phyloP scores from a whole-genome alignment of 2,888 invertebrate genomes.

The Gryllus longicercus region DNA sequence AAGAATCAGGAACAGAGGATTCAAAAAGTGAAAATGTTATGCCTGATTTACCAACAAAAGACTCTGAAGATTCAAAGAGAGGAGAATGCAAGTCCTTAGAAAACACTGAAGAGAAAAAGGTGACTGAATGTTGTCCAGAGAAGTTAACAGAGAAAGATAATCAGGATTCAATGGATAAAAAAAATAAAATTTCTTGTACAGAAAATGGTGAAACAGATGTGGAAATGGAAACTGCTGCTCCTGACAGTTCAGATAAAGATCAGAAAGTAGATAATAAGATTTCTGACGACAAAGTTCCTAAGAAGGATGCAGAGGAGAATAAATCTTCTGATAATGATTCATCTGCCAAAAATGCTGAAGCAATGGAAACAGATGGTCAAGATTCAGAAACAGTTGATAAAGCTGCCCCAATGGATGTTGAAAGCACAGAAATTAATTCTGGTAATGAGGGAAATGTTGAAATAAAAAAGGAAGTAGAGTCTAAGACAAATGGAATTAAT shows the following conservation, averaged over 20 bases:
- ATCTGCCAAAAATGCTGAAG: neutral
- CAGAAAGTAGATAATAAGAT: neutral
- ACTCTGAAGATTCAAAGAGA: neutral
- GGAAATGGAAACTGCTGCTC: slow-evolving; percentile 12
- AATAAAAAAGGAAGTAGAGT: neutral
- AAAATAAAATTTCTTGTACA: slow-evolving; percentile 12
- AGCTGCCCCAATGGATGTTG: neutral
- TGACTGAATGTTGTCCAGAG: slow-evolving; percentile 18
- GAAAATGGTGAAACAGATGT: slow-evolving; percentile 26
- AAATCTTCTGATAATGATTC: too few species aligned
- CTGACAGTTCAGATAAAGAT: slow-evolving; percentile 8
- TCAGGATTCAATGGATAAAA: slow-evolving; percentile 20
- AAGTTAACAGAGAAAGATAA: slow-evolving; percentile 21
- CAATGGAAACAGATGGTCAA: neutral
- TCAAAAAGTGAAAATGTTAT: slow-evolving; percentile 25
- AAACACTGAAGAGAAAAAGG: slow-evolving; percentile 23
- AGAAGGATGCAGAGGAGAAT: too few species aligned
- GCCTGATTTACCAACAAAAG: neutral
- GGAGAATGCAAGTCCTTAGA: neutral
- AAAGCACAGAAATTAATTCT: neutral
- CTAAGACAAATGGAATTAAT: slow-evolving; percentile 17
- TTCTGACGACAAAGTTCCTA: neutral
- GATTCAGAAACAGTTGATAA: neutral
- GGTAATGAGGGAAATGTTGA: slow-evolving; percentile 20
- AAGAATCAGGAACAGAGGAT: slow-evolving; percentile 35